phyloP scores from a whole-genome alignment of 2,113 vertebrate species.

The Sigmodon hispidus region DNA sequence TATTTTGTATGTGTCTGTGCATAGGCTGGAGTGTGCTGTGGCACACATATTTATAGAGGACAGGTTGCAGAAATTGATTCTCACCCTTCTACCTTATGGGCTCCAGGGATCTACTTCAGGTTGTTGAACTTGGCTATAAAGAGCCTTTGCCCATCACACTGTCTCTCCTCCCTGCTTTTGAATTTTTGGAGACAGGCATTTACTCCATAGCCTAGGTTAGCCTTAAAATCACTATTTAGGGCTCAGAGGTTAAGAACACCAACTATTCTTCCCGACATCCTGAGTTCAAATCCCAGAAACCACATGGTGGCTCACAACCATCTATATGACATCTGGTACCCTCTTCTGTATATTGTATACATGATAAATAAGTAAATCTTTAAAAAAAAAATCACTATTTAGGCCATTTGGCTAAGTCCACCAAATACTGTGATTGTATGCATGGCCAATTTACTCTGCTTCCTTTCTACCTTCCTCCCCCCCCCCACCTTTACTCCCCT shows the following conservation, averaged over 20 bases:
- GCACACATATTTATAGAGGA: background rate
- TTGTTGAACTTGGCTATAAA: rapidly evolving
- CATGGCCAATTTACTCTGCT: background rate
- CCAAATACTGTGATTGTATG: background rate
- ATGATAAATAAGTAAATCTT: no score
- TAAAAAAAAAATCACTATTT: background rate
- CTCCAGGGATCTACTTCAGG: no score
- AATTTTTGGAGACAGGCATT: background rate
- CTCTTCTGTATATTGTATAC: no score
- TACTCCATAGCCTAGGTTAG: background rate
- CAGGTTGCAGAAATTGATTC: background rate
- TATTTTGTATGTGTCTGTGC: background rate
- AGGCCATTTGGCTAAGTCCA: background rate
- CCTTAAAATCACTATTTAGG: background rate
- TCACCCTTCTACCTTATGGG: background rate
- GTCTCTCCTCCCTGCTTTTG: background rate
- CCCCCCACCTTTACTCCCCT: no score
- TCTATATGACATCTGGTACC: no score
- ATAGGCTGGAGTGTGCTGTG: background rate
- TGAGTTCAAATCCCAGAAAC: no score
- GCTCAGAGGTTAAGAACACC: no score
- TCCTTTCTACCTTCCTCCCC: background rate
- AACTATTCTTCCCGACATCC: no score
- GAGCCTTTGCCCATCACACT: background rate
- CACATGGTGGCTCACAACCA: no score